Conservation (phyloP, 2,113 vertebrate genomes). For the Strix aluco region DNA sequence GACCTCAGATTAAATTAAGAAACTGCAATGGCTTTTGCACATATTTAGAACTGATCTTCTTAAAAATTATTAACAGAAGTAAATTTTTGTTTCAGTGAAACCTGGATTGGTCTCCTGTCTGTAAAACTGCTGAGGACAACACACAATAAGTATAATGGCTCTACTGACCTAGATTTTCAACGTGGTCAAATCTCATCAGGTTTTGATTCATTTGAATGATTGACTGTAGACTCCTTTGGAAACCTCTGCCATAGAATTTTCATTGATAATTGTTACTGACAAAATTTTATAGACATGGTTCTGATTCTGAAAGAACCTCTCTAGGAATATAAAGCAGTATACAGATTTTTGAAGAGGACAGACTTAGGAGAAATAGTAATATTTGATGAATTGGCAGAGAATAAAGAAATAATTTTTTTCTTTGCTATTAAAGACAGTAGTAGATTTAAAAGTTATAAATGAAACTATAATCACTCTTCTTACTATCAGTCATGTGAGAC, state of each 20-base stretch:
- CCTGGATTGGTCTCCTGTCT: neutral
- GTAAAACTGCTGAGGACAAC: neutral
- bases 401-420: neutral
- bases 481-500: neutral
- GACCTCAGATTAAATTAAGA: neutral
- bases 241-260: neutral
- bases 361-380: neutral
- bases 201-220: neutral
- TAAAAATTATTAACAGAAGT: neutral
- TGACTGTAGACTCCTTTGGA: neutral
- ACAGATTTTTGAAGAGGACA: neutral
- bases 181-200: neutral
- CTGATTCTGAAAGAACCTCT: neutral
- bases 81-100: neutral
- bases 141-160: neutral
- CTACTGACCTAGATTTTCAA: neutral
- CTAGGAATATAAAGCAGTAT: neutral
- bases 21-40: neutral
- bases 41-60: neutral
- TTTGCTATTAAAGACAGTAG: neutral
- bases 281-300: neutral
- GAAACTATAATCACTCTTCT: neutral
- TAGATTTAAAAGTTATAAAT: neutral
- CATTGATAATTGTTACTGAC: neutral
- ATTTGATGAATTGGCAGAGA: neutral